phyloP scores from a whole-genome alignment of 2,113 vertebrate genomes.

The Epinephelus cyanopodus region DNA sequence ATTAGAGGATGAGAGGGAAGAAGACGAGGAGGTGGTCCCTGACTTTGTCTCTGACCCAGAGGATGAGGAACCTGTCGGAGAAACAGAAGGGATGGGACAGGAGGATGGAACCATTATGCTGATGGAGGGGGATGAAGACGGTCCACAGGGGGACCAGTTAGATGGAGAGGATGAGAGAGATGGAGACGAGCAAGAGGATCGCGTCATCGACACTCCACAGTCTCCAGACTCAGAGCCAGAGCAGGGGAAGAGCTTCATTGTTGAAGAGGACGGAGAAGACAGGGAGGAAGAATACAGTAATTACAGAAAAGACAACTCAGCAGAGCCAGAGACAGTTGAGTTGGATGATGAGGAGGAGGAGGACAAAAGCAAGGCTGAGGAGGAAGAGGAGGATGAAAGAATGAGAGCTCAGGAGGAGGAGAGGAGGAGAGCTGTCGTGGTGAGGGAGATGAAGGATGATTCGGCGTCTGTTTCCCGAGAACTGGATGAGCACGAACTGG shows the following conservation, averaged over 20 bases:
- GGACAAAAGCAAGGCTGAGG: conserved; percentile 42
- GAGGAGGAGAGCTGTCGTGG: conserved; percentile 73
- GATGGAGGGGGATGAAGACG: conserved; percentile 83
- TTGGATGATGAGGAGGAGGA: conserved; percentile 66
- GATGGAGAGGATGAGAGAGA: conserved; percentile 73
- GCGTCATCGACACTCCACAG: conserved; percentile 84
- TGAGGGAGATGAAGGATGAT: conserved; percentile 91
- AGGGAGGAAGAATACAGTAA: conserved; percentile 51
- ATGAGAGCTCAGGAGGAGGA: conserved; percentile 54
- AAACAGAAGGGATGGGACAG: conserved; percentile 74
- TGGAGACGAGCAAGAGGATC: conserved; percentile 81
- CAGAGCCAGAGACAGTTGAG: conserved; percentile 19
- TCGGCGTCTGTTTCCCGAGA: conserved; percentile 94
- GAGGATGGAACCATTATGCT: conserved; percentile 84
- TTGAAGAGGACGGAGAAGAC: conserved; percentile 71
- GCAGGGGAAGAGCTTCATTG: conserved; percentile 62
- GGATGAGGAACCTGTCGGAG: conserved; percentile 84
- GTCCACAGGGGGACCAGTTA: conserved; percentile 76
- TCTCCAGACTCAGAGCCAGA: conserved; percentile 90
- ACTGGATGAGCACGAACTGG: conserved; percentile 96
- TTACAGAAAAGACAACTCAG: conserved; percentile 30
- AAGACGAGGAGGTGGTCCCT: conserved; percentile 85
- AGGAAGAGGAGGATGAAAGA: conserved; percentile 63
- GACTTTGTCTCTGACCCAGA: conserved; percentile 86
- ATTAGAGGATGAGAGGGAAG: conserved; percentile 63